Base-by-base conservation (phyloP, 2,888 invertebrate genomes). In the Nymphalis urticae region DNA sequence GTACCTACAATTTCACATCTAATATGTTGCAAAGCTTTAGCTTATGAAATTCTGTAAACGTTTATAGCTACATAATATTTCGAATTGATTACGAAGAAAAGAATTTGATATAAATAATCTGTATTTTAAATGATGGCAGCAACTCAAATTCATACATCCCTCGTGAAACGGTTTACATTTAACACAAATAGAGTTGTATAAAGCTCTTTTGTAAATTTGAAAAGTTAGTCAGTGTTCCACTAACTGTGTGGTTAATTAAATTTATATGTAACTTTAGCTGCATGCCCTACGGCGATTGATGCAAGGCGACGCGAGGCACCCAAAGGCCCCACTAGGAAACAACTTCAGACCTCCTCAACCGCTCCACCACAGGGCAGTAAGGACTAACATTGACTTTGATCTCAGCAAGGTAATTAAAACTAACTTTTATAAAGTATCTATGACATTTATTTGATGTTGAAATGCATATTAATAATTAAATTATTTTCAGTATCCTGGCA, bases 381-480 rank as follows among this genome's bases (percentile, higher is more conserved):
- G 99, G 88, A 99, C 99, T 78, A 99, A 99, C 93, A 99, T 99
- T 88, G 98, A 99, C 93, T 98, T 98, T 91, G 96, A 96, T 87
- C 94, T 95, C 82, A 96, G 95, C 93, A 95, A 96, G 93, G 95
- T 95, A 84, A 80, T 69, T 72, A 53, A n/a, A 66, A 64, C 51
- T 61, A 67, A n/a, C 16, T 54, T 21, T 32, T 42, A 10, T 42
- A 58, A 42, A 6, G 42, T 9, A 27, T 17, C 17, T 24, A 36
- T n/a, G 10, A n/a, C 9, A 17, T 8, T 42, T n/a, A 19, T 19
- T 9, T 58, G 19, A 19, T 27, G 2, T 56, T 19, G 1, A 50
- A 6, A 9, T 32, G 16, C 0, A 32, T 27, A 27, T 56, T n/a
- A 42, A 19, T 10, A 42, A 42, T 42, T 58, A 32, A 42, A n/a